A percentile compares a stretch with the other conserved stretches of the same genome.
phyloP scores from a whole-genome alignment of 2,888 invertebrate species.

The Drosophila tripunctata region DNA sequence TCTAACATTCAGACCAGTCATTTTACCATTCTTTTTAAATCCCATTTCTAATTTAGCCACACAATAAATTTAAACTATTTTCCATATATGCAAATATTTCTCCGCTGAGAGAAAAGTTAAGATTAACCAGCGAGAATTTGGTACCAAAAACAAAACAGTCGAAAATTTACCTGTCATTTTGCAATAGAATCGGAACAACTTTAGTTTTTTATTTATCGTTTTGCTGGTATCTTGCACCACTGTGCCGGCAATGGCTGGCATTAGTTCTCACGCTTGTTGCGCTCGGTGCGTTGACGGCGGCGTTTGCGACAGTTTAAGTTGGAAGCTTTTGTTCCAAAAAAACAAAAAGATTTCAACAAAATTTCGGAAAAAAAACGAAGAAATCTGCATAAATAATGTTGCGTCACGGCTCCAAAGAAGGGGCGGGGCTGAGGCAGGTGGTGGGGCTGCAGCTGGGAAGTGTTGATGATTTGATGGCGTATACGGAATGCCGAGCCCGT shows the following conservation, averaged over 20 bases:
- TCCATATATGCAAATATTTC: no score
- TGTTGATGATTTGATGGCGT: conserved; percentile 75
- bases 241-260: conserved; percentile 54
- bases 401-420: conserved; percentile 63
- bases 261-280: conserved; percentile 77
- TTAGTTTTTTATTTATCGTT: background rate
- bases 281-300: conserved; percentile 55
- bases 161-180: conserved; percentile 1
- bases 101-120: no score
- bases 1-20: no score
- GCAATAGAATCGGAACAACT: background rate
- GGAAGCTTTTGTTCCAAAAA: conserved; percentile 60
- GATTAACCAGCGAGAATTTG: no score
- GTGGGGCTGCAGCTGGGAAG: conserved; percentile 58
- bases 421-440: no score
- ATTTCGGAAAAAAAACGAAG: conserved; percentile 17
- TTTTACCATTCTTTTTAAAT: no score
- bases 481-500: conserved; percentile 54
- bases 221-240: conserved; percentile 28
- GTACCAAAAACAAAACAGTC: no score
- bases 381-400: conserved; percentile 78
- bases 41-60: no score
- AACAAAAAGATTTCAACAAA: background rate
- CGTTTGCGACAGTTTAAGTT: conserved; percentile 65
- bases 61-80: no score